Evolutionary conservation across 2,888 invertebrate genomes (phyloP).

Genomic region (Aleiodes alternator): DNA sequence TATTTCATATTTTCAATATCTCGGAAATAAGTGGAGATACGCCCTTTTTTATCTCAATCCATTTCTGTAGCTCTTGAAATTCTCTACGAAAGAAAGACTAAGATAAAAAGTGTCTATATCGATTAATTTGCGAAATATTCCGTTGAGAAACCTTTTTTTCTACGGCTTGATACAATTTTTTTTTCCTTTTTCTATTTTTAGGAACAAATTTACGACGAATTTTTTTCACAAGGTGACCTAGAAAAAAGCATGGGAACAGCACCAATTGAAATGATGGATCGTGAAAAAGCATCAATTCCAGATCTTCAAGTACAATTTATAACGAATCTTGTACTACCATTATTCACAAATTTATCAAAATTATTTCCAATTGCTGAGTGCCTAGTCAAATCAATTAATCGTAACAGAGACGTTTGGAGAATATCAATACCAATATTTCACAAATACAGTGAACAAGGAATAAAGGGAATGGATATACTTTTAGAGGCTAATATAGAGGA

Average conservation of each 20-base stretch:
- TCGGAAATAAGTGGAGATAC: no score
- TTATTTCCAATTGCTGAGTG: constrained; percentile 77
- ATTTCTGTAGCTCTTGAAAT: no score
- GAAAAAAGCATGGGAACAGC: constrained; percentile 87
- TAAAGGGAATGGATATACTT: constrained; percentile 66
- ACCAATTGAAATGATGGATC: constrained; percentile 87
- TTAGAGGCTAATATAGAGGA: constrained; percentile 64
- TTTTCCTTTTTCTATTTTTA: constrained; percentile 65
- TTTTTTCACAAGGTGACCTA: constrained; percentile 90
- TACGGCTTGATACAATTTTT: neutral
- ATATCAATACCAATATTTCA: constrained; percentile 75
- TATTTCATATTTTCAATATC: no score
- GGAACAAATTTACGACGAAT: constrained; percentile 88
- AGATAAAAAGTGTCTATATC: no score
- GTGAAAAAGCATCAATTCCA: constrained; percentile 88
- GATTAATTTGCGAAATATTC: neutral
- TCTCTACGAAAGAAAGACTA: no score
- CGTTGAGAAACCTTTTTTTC: neutral
- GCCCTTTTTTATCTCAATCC: no score
- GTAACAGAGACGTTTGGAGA: constrained; percentile 80
- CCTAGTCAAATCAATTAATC: constrained; percentile 77
- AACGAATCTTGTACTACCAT: constrained; percentile 75
- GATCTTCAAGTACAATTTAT: constrained; percentile 88
- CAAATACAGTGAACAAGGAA: constrained; percentile 62
- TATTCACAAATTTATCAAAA: constrained; percentile 77